Evolutionary conservation across 2,888 invertebrate species (phyloP).

Genomic region (Neoaliturus tenellus): DNA sequence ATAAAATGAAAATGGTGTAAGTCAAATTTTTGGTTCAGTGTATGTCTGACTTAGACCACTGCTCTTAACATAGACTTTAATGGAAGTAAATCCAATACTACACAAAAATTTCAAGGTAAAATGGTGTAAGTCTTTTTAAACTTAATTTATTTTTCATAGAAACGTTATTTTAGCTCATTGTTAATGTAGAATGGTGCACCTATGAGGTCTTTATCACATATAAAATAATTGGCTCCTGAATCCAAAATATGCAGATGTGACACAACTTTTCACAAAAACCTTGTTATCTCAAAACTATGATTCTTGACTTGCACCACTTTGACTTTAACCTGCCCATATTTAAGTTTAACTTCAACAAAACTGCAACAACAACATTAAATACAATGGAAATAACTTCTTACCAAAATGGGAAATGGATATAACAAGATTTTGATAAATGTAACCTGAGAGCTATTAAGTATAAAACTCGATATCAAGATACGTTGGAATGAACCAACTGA

Average conservation of each 20-base stretch:
- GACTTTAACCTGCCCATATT: background rate
- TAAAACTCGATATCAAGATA: no score
- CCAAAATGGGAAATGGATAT: no score
- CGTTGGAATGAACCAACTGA: no score
- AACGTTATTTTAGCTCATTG: background rate
- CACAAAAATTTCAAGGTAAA: background rate
- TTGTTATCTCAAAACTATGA: background rate
- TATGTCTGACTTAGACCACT: conserved; percentile 16
- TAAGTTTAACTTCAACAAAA: no score
- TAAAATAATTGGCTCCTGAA: background rate
- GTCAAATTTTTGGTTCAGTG: conserved; percentile 1
- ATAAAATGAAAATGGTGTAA: background rate
- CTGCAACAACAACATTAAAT: no score
- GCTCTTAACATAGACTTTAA: background rate
- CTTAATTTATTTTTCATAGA: background rate
- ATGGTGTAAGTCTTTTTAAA: background rate
- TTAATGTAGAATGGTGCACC: background rate
- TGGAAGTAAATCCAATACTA: background rate
- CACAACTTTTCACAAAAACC: background rate
- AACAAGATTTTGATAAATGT: no score
- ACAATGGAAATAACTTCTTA: no score
- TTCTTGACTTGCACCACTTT: background rate
- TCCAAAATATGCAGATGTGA: background rate
- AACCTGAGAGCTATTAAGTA: no score
- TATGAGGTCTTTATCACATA: background rate